Evolutionary conservation across 2,113 vertebrate species (phyloP), one percentile per base, ranked within the genome.

Genomic region (Bagarius yarrelli): DNA sequence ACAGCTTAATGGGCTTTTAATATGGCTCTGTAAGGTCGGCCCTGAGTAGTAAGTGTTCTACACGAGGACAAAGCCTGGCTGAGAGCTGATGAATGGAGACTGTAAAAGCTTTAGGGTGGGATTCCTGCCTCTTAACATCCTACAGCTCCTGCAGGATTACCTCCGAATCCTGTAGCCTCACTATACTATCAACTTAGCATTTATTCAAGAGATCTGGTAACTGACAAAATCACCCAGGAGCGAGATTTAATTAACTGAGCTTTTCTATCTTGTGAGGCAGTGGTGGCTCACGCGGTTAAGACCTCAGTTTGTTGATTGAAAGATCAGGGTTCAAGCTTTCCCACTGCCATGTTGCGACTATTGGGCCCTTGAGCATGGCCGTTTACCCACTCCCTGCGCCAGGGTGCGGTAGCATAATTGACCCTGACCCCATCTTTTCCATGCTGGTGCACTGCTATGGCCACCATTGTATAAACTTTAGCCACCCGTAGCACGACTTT

Each of bases 41-140:
- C 83, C 79, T 81, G 74, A 36, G 32, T 73, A 72, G 61, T 66
- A 81, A 81, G 60, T 79, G 75, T 61, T 79, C 70, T 76, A 47
- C 69, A 82, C 4, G 4, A 81, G 79, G 63, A 78, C 21, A 56
- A 74, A 74, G 56, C 59, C 59, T 74, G 44, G 56, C 74, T 44
- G 11, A 77, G 32, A 74, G 27, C 32, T 75, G 83, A 85, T 79
- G 64, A 79, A 85, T 59, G 19, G 52, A 59, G 34, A 27, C 40
- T 32, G 57, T 81, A 81, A 84, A 81, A 67, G 66, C 47, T 32
- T 52, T 4, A 18, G 47, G 3, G 30, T 21, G 27, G 32, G 47
- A 79, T 23, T 32, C 15, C 76, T 27, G 5, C 27, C 53, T 76
- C 55, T 47, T 16, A 69, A 44, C 67, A 27, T 70, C n/a, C 4